Evolutionary conservation across 2,113 vertebrate species (phyloP).

Genomic region (Saguinus imperator): DNA sequence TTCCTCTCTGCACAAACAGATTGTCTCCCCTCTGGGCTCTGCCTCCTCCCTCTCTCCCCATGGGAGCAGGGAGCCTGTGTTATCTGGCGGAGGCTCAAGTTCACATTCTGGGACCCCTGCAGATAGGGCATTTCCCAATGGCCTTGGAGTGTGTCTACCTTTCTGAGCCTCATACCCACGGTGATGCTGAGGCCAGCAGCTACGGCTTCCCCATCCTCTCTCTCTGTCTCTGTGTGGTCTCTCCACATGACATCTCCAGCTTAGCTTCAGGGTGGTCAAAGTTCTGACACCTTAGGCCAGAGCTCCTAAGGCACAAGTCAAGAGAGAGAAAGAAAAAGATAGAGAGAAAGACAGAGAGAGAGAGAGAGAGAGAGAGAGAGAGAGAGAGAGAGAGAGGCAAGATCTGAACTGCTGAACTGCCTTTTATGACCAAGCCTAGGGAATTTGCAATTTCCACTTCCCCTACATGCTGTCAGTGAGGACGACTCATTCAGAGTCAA

Average conservation of each 20-base stretch:
- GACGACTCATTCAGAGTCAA: rapidly evolving
- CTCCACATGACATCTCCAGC: not conserved
- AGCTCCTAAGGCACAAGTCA: not conserved
- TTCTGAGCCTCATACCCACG: not conserved
- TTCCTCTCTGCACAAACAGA: not conserved
- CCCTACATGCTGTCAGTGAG: not conserved
- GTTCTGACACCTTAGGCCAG: not conserved
- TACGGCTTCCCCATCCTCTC: rapidly evolving
- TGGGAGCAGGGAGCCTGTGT: not conserved
- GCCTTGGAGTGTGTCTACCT: not conserved
- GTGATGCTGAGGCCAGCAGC: not conserved
- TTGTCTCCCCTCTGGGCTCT: not conserved
- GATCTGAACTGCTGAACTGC: too few species aligned
- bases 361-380: not conserved
- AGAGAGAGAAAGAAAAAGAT: not conserved
- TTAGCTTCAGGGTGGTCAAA: not conserved
- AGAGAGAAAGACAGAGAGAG: not conserved
- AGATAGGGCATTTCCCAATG: not conserved
- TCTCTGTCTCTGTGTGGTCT: not conserved
- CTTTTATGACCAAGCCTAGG: not conserved
- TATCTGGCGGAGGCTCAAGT: not conserved
- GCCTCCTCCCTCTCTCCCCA: not conserved
- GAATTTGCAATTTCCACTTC: too few species aligned
- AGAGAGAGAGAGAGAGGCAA: not conserved
- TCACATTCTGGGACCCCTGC: not conserved